Base-by-base conservation (phyloP, 2,113 vertebrate genomes). In the Clinocottus analis region DNA sequence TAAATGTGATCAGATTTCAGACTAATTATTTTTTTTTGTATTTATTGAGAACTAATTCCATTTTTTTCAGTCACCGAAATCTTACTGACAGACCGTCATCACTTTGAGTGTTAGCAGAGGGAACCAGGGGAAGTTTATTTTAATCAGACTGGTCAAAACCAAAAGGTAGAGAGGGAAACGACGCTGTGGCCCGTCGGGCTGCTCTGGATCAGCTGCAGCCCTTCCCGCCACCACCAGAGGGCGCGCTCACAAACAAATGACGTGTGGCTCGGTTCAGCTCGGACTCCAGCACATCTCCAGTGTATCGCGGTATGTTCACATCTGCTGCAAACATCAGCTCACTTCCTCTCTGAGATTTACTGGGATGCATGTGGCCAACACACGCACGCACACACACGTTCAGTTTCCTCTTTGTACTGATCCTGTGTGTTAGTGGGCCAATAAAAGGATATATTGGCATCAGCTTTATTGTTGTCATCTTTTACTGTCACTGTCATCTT, bases 271-370 rank as follows among this genome's bases (percentile, higher is more conserved):
- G 13, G 31, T 39, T 8, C n/a, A 55, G 27, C 64, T 45, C 62
- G 11, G 41, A 45, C 43, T 13, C 14, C 14, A 5, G 17, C 43
- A 17, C 3, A 21, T 8, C 49, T 51, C 84, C 65, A 7, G 85
- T 77, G 86, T 45, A 31, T 77, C 29, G 0, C 10, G 33, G 76
- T 81, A 88, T 81, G 80, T 80, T 82, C 84, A 83, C 90, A 92
- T 91, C 91, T 93, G 92, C 11, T 91, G 11, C 2, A 67, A 81
- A 75, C 53, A 14, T 27, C 51, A 65, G n/a, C 45, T 77, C 66
- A 43, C 72, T 90, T 93, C 76, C 86, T 84, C 43, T 77, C 71
- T 53, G 6, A 65, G 72, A 83, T 85, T 11, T 12, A 41, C 39
- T 41, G 39, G 39, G 39, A 41, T 7, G 71, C 14, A 72, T 33